These are phyloP conservation scores for Tetrax tetrax DNA, from an alignment of 2,113 vertebrate species.

Conservation along the genomic window DNA sequence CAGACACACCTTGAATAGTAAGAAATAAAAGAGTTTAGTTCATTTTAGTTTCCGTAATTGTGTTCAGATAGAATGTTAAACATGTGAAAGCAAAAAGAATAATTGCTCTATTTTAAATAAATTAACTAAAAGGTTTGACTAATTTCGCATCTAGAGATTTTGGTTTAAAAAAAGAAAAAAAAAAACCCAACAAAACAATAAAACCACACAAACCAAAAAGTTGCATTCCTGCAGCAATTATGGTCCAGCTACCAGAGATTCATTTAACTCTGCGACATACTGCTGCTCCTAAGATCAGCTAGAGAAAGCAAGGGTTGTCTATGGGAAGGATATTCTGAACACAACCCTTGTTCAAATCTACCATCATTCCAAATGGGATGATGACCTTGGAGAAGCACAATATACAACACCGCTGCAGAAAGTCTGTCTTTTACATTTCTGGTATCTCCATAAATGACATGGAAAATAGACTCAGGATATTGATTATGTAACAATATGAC, in stretches of 20 bases:
- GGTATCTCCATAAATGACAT: fast-evolving
- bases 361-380: not conserved
- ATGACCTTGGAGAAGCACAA: not conserved
- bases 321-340: not conserved
- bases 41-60: fast-evolving
- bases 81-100: not conserved
- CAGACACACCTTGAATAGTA: constrained; percentile 68
- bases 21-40: not conserved
- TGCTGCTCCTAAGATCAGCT: not conserved
- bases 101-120: not conserved
- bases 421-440: not conserved
- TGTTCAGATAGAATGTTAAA: not conserved
- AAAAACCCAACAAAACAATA: too few relatives aligned
- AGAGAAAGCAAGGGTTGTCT: not conserved
- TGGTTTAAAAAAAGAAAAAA: not conserved
- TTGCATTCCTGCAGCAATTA: not conserved
- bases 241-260: fast-evolving
- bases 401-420: not conserved
- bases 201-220: not conserved
- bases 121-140: not conserved
- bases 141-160: not conserved
- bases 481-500: not conserved
- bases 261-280: not conserved
- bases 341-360: not conserved
- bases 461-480: not conserved